Base-by-base conservation (phyloP, 2,113 vertebrate species). In the Abramis brama region DNA sequence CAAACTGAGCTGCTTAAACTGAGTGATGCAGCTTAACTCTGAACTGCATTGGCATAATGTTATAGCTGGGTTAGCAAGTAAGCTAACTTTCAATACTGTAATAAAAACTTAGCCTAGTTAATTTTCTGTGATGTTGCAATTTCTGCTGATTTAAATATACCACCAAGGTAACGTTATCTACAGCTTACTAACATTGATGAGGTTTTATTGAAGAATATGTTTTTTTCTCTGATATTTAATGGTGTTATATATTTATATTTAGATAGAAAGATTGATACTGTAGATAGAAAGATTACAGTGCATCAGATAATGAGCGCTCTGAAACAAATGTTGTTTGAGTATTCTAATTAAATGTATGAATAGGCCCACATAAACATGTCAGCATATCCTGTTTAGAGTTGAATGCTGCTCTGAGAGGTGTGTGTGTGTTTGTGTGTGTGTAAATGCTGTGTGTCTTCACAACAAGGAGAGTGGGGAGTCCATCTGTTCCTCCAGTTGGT, bases 401-500 rank as follows among this genome's bases (percentile, higher is more conserved):
- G 62, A 68, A 47, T 79, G 73, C 57, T 85, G 64, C 27, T 78
- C 68, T 73, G 21, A 66, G 47, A 15, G 7, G 83, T 85, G 83
- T 82, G 77, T 68, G 75, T 81, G 74, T 86, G 82, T 68, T 64
- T 81, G 74, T 85, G 36, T 59, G 71, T 33, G 78, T 64, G 78
- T 86, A 79, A 84, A 83, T 21, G 57, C 75, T 86, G 84, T 79
- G 59, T 77, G 80, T 86, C 70, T 82, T 86, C 86, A 87, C 83
- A 89, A 87, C 76, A 84, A 84, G 86, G 64, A 84, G 50, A 86
- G 81, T 87, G 78, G 71, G 85, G 86, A 87, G 85, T 89, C 88
- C 88, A 89, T 89, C 88, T 89, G 88, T 89, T 84, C 88, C 86
- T 87, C 84, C 84, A 87, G 88, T 87, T 86, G 86, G 84, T 86